Evolutionary conservation across 2,797 vertebrate genomes (phyloP).

Genomic region (Lepilemur septentrionalis): DNA sequence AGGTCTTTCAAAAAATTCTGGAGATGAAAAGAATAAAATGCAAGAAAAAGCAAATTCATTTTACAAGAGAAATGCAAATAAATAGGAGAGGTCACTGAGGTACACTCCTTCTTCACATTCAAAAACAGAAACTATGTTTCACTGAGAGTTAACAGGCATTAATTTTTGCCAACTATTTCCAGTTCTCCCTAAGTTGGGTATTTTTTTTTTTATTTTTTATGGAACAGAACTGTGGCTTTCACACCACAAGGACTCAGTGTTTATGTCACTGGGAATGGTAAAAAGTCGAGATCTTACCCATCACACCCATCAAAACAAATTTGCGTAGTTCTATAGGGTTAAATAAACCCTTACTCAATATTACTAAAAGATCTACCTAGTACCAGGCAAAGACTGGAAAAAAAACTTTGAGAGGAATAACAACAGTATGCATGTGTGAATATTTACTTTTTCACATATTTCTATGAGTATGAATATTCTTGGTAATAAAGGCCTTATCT

Average conservation of each 20-base stretch:
- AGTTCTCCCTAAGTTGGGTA: background rate
- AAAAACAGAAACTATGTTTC: background rate
- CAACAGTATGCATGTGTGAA: background rate
- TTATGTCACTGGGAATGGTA: background rate
- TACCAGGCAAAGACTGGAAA: background rate
- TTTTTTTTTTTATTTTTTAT: background rate
- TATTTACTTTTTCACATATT: background rate
- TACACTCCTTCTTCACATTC: background rate
- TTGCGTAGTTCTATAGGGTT: background rate
- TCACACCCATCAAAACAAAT: background rate
- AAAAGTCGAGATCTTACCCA: background rate
- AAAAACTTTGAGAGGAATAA: background rate
- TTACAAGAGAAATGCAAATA: background rate
- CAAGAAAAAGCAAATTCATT: background rate
- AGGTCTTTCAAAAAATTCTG: background rate
- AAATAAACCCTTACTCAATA: background rate
- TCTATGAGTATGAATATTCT: background rate
- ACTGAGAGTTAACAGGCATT: background rate
- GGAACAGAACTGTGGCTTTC: background rate
- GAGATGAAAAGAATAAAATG: background rate
- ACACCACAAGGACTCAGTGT: background rate
- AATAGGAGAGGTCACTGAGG: background rate
- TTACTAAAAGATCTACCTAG: background rate
- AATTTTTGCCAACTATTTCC: background rate
- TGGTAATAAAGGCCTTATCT: background rate